Base-by-base conservation (phyloP, 2,113 vertebrate genomes). In the Pseudolaguvia tuberculata region DNA sequence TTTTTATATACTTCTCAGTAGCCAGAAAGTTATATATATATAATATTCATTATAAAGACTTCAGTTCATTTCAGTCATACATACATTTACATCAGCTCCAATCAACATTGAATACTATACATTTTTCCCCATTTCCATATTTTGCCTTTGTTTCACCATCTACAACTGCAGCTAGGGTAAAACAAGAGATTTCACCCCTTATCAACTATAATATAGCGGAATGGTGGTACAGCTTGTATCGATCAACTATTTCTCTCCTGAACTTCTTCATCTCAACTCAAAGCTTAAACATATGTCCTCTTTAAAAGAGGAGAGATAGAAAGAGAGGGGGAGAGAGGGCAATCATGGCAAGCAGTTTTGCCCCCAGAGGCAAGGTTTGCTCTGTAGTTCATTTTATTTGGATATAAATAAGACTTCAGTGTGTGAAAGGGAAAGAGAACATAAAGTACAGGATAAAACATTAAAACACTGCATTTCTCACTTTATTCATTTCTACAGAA, bases 371-470 rank as follows among this genome's bases (percentile, higher is more conserved):
- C 51, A 56, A 7, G 14, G 61, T 72, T 21, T 27, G 39, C 51
- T 65, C 35, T 56, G 75, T 73, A 70, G 69, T 39, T 70, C 62
- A 65, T 70, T 78, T 71, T 67, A 75, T 59, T 78, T 72, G 55
- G 45, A 76, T 70, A 70, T 79, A 27, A 73, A 72, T 62, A 63
- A 58, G 17, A 45, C 21, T 52, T 51, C 18, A 67, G 56, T 68
- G 31, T 65, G 65, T 56, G 57, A 51, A 45, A 76, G 11, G 21
- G 61, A 68, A 23, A 20, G 29, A 18, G 39, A 48, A 17, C 14
- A n/a, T 71, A 13, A 75, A 78, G n/a, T 52, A 79, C 25, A n/a
- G 2, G 25, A 20, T 45, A 29, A 71, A 31, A 7, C 61, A 25
- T 35, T 57, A 69, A 75, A 68, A 20, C 21, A 21, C 7, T 31